These are phyloP conservation scores for Silvanus unidentatus DNA, from an alignment of 2,888 invertebrate genomes.

Conservation along the genomic window DNA sequence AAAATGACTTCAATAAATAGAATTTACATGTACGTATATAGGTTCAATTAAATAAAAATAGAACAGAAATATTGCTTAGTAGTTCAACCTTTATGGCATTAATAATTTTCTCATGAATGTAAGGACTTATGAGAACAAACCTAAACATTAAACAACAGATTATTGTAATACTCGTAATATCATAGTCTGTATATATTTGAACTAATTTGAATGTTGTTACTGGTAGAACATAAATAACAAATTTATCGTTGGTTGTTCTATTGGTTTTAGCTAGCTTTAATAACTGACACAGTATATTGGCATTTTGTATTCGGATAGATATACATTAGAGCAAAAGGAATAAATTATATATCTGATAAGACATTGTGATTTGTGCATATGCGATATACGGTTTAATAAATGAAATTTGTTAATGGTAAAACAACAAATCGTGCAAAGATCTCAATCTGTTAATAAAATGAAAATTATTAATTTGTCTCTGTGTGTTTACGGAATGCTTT, in stretches of 20 bases:
- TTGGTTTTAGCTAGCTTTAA: conserved; percentile 27
- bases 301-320: conserved; percentile 23
- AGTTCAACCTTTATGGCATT: too few relatives aligned
- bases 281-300: conserved; percentile 18
- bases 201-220: conserved; percentile 28
- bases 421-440: too few relatives aligned
- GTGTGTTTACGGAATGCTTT: too few relatives aligned
- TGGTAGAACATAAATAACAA: conserved; percentile 26
- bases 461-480: too few relatives aligned
- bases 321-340: conserved; percentile 26
- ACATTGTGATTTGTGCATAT: conserved; percentile 28
- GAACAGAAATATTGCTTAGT: too few relatives aligned
- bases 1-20: background rate
- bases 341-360: conserved; percentile 31
- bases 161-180: conserved; percentile 25
- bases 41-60: too few relatives aligned
- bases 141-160: conserved; percentile 16
- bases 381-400: conserved; percentile 5
- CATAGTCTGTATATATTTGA: conserved; percentile 24
- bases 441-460: too few relatives aligned
- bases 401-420: too few relatives aligned
- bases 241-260: conserved; percentile 23
- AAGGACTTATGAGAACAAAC: too few relatives aligned
- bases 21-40: too few relatives aligned
- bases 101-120: too few relatives aligned